phyloP scores from a whole-genome alignment of 1,140 invertebrate genomes.

The Daktulosphaira vitifoliae region DNA sequence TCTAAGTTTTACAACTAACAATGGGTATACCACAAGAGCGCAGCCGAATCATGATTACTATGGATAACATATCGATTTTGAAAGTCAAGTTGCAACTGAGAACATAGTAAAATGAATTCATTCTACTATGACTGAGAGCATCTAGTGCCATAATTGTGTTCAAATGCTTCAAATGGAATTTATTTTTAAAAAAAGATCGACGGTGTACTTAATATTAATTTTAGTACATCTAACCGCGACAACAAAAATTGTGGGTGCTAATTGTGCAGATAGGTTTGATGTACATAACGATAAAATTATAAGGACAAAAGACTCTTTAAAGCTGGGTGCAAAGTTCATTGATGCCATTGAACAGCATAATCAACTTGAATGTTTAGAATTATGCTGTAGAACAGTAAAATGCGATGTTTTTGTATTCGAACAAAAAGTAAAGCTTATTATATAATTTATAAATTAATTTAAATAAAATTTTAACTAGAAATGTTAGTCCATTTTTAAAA shows the following conservation, averaged over 20 bases:
- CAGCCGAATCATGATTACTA: too few relatives aligned
- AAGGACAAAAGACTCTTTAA: conserved; percentile 73
- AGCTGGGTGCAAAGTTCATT: conserved; percentile 78
- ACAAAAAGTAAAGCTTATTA: conserved; percentile 59
- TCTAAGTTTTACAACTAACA: too few relatives aligned
- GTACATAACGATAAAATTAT: conserved; percentile 83
- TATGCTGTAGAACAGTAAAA: conserved; percentile 74
- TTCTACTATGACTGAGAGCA: too few relatives aligned
- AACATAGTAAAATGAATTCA: too few relatives aligned
- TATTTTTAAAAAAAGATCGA: background rate
- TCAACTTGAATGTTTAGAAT: conserved; percentile 67
- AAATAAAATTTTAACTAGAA: too few relatives aligned
- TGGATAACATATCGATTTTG: too few relatives aligned
- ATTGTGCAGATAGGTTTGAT: conserved; percentile 62
- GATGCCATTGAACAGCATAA: conserved; percentile 71
- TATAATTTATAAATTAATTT: too few relatives aligned
- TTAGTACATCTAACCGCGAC: too few relatives aligned
- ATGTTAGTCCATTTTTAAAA: too few relatives aligned
- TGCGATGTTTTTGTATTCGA: conserved; percentile 91
- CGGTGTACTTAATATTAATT: background rate
- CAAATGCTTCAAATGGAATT: too few relatives aligned
- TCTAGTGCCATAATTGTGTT: background rate
- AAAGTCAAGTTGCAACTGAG: background rate
- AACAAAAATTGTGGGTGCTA: background rate
- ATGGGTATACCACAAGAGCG: too few relatives aligned